Percentiles rank a stretch among this genome's conserved stretches.
phyloP scores from a whole-genome alignment of 2,888 invertebrate genomes.

The Schrankia costaestrigalis region DNA sequence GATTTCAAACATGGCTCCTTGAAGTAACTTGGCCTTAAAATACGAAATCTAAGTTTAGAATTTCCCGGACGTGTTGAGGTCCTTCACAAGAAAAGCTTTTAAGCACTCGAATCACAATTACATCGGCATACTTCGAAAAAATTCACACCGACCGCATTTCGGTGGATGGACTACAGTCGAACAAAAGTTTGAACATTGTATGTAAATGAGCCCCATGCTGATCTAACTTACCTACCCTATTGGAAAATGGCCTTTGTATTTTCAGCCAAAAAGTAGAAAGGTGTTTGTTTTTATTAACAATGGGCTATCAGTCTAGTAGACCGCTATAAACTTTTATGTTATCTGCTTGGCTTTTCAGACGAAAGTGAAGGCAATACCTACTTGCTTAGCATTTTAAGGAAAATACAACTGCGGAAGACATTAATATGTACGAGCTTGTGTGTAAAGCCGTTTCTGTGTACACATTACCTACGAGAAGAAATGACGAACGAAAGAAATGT shows the following conservation, averaged over 20 bases:
- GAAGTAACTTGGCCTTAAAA: conserved; percentile 12
- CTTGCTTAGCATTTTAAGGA: too few species aligned
- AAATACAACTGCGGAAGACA: too few species aligned
- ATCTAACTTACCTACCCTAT: too few species aligned
- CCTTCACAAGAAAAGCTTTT: conserved; percentile 60
- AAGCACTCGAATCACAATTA: conserved; percentile 61
- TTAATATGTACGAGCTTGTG: too few species aligned
- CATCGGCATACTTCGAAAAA: conserved; percentile 46
- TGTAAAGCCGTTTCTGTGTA: too few species aligned
- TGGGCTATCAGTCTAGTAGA: conserved; percentile 8
- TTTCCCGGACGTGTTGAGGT: conserved; percentile 43
- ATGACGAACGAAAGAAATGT: too few species aligned
- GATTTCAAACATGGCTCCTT: too few species aligned
- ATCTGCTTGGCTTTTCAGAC: neutral
- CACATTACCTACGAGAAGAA: too few species aligned
- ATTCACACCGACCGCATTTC: conserved; percentile 46
- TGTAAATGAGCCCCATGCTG: conserved; percentile 27
- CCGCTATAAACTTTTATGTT: conserved; percentile 8
- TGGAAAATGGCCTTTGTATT: too few species aligned
- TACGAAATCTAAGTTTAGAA: conserved; percentile 4
- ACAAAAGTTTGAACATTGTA: conserved; percentile 42
- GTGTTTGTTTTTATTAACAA: conserved; percentile 22
- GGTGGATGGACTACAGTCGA: conserved; percentile 42
- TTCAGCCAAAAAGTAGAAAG: too few species aligned
- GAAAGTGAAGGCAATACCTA: conserved; percentile 3